A percentile compares a stretch with the other conserved stretches of the same genome.
Evolutionary conservation across 2,888 invertebrate species (phyloP).

Genomic region (Drosophila seclusa): DNA sequence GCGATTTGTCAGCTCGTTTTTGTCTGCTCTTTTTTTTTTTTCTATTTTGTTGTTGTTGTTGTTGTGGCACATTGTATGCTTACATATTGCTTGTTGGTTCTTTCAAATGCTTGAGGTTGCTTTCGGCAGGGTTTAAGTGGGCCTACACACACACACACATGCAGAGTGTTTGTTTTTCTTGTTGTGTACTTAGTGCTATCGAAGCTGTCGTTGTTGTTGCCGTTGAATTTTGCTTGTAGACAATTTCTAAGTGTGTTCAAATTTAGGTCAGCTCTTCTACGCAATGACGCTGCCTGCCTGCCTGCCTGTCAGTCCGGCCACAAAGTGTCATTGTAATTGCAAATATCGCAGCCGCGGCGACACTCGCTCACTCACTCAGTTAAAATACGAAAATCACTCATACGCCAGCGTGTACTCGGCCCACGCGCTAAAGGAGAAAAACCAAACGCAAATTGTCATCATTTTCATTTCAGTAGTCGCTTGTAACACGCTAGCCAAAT

Average conservation of each 20-base stretch:
- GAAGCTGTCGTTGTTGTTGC: conserved; percentile 64
- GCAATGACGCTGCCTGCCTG: conserved; percentile 35
- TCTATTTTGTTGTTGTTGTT: conserved; percentile 4
- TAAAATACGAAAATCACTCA: conserved; percentile 59
- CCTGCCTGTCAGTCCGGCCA: conserved; percentile 50
- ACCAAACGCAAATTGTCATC: conserved; percentile 64
- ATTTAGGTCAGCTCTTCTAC: conserved; percentile 75
- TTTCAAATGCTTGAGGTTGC: conserved; percentile 75
- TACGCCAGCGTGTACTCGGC: conserved; percentile 68
- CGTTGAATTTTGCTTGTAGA: conserved; percentile 71
- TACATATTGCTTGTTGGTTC: conserved; percentile 74
- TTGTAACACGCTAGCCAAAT: conserved; percentile 37
- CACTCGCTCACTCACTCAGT: conserved; percentile 30
- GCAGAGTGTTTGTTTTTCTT: conserved; percentile 47
- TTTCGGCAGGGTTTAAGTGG: conserved; percentile 82
- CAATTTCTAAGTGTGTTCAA: conserved; percentile 79
- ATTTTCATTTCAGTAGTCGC: conserved; percentile 40
- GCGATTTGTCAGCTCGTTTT: conserved; percentile 77
- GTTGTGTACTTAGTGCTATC: conserved; percentile 78
- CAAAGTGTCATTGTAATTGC: conserved; percentile 83
- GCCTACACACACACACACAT: conserved; percentile 60
- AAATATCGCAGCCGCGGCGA: conserved; percentile 73
- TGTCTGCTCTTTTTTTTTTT: background rate
- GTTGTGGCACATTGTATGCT: conserved; percentile 60
- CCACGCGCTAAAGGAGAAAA: conserved; percentile 62